phyloP scores from a whole-genome alignment of 2,888 invertebrate genomes.

The Sepioteuthis lessoniana region DNA sequence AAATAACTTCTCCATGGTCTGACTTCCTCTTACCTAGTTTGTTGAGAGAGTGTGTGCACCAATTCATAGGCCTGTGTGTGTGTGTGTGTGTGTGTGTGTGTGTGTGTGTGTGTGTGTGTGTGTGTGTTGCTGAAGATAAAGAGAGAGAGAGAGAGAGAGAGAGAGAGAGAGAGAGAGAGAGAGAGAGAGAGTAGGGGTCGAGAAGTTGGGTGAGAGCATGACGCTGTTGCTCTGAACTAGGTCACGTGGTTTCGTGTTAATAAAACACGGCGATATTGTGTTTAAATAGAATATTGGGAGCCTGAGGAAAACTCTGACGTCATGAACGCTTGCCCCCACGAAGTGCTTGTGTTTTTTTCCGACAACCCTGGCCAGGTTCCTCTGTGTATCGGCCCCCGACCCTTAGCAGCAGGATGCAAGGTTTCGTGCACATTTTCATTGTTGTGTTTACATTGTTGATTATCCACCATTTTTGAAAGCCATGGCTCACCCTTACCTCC shows the following conservation, averaged over 20 bases:
- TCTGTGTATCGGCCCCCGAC: conserved; percentile 1
- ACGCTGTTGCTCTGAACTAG: conserved; percentile 33
- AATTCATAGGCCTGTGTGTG: too few relatives aligned
- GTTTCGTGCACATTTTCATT: conserved; percentile 5
- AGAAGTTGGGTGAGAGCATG: neutral
- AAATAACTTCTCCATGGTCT: neutral
- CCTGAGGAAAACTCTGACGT: neutral
- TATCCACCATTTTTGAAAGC: neutral
- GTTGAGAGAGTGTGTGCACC: neutral
- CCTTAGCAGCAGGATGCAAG: neutral
- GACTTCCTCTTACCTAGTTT: neutral
- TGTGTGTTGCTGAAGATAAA: too few relatives aligned
- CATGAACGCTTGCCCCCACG: neutral
- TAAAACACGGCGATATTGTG: conserved; percentile 33
- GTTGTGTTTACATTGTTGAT: neutral
- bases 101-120: too few relatives aligned
- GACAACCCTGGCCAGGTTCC: conserved; percentile 15
- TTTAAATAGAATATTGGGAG: neutral
- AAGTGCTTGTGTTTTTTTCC: neutral
- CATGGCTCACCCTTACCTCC: neutral
- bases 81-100: too few relatives aligned
- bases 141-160: too few relatives aligned
- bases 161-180: too few relatives aligned
- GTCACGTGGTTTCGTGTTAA: conserved; percentile 33
- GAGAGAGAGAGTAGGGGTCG: neutral